Evolutionary conservation across 2,113 vertebrate species (phyloP).

Genomic region (Lampris megalopsis): DNA sequence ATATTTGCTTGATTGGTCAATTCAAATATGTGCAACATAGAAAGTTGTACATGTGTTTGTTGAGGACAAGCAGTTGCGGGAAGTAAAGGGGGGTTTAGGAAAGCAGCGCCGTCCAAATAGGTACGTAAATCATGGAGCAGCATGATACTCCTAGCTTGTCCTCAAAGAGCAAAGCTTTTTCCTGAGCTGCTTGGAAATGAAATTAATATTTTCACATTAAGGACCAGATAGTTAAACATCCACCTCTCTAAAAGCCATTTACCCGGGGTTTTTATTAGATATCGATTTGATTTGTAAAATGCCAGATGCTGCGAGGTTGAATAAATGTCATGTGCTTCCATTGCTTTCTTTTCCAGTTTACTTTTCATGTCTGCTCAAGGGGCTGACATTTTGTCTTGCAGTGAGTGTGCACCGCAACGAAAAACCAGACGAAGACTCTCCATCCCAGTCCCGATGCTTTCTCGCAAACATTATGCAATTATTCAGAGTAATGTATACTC

Average conservation of each 20-base stretch:
- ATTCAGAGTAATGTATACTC: neutral
- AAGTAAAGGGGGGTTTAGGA: conserved; percentile 26
- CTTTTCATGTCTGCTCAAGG: conserved; percentile 41
- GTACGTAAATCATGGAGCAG: conserved; percentile 71
- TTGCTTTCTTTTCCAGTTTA: conserved; percentile 44
- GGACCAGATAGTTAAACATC: conserved; percentile 68
- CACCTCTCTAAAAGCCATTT: conserved; percentile 68
- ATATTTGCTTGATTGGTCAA: conserved; percentile 56
- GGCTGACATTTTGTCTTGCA: conserved; percentile 57
- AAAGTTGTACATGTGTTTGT: conserved; percentile 59
- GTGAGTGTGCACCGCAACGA: conserved; percentile 34
- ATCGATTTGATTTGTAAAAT: conserved; percentile 83
- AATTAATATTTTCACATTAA: conserved; percentile 76
- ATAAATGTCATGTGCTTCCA: conserved; percentile 73
- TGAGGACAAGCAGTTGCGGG: conserved; percentile 49
- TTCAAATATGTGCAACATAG: conserved; percentile 49
- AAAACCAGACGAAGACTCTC: conserved; percentile 25
- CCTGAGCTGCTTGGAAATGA: conserved; percentile 56
- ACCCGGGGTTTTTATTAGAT: conserved; percentile 76
- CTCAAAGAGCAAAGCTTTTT: conserved; percentile 61
- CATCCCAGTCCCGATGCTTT: conserved; percentile 7
- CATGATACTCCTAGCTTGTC: conserved; percentile 60
- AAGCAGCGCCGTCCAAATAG: conserved; percentile 61
- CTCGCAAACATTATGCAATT: neutral
- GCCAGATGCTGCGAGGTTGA: conserved; percentile 74